These are phyloP conservation scores for Dasyurus viverrinus DNA, from an alignment of 2,113 vertebrate genomes.

Conservation along the genomic window DNA sequence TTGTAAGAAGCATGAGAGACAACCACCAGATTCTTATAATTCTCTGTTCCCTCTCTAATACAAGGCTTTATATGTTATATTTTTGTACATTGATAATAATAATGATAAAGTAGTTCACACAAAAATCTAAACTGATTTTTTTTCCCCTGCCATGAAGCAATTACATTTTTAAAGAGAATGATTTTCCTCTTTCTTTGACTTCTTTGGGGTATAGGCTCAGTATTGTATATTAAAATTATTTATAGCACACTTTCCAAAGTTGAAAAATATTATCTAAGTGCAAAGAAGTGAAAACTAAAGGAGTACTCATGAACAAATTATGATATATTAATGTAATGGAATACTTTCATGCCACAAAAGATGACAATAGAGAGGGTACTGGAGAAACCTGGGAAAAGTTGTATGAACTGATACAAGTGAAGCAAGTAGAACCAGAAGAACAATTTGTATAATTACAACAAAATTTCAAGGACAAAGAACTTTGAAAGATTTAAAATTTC, in stretches of 20 bases:
- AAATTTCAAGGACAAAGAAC: neutral
- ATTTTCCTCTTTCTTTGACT: neutral
- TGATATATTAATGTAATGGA: neutral
- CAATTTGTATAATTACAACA: neutral
- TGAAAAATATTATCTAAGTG: neutral
- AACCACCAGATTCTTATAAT: neutral
- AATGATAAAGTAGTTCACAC: neutral
- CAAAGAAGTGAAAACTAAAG: neutral
- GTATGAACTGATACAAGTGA: neutral
- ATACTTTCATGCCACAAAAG: neutral
- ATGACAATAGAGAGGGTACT: neutral
- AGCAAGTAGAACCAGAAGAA: neutral
- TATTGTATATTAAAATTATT: neutral
- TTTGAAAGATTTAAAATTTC: neutral
- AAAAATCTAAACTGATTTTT: neutral
- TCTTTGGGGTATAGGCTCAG: neutral
- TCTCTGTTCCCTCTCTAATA: neutral
- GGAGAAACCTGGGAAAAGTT: neutral
- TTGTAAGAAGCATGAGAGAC: neutral
- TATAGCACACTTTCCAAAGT: neutral
- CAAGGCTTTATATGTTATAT: neutral
- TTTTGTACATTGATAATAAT: neutral
- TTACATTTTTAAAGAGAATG: neutral
- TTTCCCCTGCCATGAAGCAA: neutral
- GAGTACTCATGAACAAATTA: neutral